Conservation (phyloP, 2,113 vertebrate species). For the Sus scrofa region T2T-Sscrofa CM000818.6:11568501-11569000, state of each 20-base stretch:
- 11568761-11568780: no score
- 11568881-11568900: rapidly evolving
- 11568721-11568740: no score
- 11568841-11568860: neutral
- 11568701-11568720: no score
- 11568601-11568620: neutral
- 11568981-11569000: neutral
- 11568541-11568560: neutral
- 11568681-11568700: no score
- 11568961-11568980: neutral
- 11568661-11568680: no score
- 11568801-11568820: no score
- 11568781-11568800: no score
- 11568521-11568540: neutral
- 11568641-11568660: no score
- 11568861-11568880: no score
- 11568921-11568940: neutral
- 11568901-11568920: neutral
- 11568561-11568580: neutral
- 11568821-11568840: no score
- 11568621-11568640: no score
- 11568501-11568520: neutral
- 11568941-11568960: neutral
- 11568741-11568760: no score
- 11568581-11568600: neutral